These are phyloP conservation scores for Limanda limanda DNA, from an alignment of 2,113 vertebrate genomes.

Conservation along the genomic window DNA sequence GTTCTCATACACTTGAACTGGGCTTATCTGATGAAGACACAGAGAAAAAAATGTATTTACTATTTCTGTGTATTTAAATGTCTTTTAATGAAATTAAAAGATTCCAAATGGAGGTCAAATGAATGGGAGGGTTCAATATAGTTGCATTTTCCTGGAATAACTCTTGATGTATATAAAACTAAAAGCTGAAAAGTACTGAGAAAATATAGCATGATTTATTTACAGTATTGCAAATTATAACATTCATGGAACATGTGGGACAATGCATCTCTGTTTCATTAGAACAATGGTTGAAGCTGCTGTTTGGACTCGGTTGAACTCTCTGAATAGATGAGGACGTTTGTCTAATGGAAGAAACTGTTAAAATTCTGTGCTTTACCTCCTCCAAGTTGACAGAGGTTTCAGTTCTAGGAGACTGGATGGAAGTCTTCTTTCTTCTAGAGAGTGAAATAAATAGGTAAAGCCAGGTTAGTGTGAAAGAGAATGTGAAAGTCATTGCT, in stretches of 20 bases:
- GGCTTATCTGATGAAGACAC: not conserved
- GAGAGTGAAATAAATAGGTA: not conserved
- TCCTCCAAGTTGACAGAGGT: not conserved
- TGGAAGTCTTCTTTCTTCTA: conserved; percentile 16
- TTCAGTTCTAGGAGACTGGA: not conserved
- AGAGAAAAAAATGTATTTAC: not conserved
- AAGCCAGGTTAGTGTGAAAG: not conserved
- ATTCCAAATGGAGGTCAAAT: not conserved
- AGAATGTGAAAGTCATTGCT: not conserved
- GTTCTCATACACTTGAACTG: not conserved
- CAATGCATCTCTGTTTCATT: too few species aligned
- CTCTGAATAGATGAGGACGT: too few species aligned
- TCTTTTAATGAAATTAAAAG: too few species aligned
- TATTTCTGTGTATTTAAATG: too few species aligned
- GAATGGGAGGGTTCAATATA: too few species aligned
- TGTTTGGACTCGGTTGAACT: too few species aligned
- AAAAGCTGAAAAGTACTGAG: not conserved
- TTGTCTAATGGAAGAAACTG: too few species aligned
- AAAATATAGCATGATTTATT: not conserved
- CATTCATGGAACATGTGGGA: too few species aligned
- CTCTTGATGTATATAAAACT: too few species aligned
- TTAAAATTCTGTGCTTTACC: conserved; percentile 11
- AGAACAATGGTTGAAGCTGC: too few species aligned
- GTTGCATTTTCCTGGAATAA: too few species aligned
- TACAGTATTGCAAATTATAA: too few species aligned